A percentile compares a stretch with the other conserved stretches of the same genome.
phyloP scores from a whole-genome alignment of 2,113 vertebrate species.

The Dromiciops gliroides region DNA sequence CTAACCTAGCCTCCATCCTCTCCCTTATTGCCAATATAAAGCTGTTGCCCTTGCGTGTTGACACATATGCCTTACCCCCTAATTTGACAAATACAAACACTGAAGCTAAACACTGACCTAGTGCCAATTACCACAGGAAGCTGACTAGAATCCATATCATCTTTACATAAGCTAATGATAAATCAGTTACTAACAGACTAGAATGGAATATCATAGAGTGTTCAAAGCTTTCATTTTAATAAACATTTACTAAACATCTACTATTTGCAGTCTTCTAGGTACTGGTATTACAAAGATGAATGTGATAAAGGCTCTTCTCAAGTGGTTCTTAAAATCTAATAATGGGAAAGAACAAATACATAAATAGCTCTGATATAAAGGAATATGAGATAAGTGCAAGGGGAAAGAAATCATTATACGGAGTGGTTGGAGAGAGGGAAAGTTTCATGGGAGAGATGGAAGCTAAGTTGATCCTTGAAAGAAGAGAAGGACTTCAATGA shows the following conservation, averaged over 20 bases:
- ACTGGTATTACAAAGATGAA: neutral
- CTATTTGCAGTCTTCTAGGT: too few relatives aligned
- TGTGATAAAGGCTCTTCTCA: neutral
- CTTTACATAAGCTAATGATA: neutral
- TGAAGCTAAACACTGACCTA: neutral
- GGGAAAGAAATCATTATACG: neutral
- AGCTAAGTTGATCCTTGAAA: neutral
- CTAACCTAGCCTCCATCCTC: neutral
- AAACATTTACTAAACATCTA: neutral
- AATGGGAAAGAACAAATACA: neutral
- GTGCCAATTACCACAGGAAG: neutral
- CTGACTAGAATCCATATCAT: neutral
- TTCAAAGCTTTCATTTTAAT: neutral
- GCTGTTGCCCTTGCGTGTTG: neutral
- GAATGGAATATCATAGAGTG: neutral
- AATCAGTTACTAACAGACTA: neutral
- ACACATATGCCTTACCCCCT: neutral
- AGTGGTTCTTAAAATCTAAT: neutral
- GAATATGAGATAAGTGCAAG: neutral
- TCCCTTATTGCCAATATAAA: neutral
- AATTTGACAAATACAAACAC: neutral
- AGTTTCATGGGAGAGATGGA: neutral
- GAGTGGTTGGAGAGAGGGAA: too few relatives aligned
- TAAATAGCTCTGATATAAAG: neutral
- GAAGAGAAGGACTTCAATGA: neutral